Conservation (phyloP, 2,113 vertebrate species). For the Elanoides forficatus region DNA sequence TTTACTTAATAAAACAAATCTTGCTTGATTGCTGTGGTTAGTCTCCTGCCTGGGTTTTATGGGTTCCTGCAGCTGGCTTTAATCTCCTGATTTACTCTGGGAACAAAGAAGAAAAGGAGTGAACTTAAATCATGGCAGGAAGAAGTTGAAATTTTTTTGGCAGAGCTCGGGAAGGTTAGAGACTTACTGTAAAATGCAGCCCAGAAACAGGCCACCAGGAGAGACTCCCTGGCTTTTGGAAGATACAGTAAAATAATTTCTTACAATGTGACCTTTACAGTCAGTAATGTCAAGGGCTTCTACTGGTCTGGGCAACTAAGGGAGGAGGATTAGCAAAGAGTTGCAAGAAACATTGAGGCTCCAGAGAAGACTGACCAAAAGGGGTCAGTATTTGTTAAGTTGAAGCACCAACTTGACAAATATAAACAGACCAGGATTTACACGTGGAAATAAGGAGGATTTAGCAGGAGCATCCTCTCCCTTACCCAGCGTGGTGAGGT, state of each 20-base stretch:
- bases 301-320: not conserved
- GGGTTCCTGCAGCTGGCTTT: slow-evolving; percentile 39
- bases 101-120: slow-evolving; percentile 39
- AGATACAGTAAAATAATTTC: not conserved
- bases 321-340: not conserved
- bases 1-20: slow-evolving; percentile 15
- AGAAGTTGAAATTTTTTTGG: slow-evolving; percentile 28
- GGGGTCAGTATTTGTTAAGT: slow-evolving; percentile 45
- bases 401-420: not conserved
- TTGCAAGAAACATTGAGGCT: not conserved
- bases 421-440: not conserved
- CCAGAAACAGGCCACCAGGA: not conserved
- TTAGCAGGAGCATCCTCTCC: not conserved
- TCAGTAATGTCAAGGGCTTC: not conserved
- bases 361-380: slow-evolving; percentile 2
- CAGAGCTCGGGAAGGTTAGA: not conserved
- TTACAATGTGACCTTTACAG: not conserved
- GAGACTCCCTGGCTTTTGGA: not conserved
- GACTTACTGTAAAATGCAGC: not conserved
- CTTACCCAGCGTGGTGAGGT: not conserved
- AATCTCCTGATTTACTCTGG: slow-evolving; percentile 23
- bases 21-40: slow-evolving; percentile 32
- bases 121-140: slow-evolving; percentile 13
- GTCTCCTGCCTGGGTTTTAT: slow-evolving; percentile 33
- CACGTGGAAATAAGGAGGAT: not conserved